phyloP scores from a whole-genome alignment of 2,797 vertebrate species.

The Columba guinea region DNA sequence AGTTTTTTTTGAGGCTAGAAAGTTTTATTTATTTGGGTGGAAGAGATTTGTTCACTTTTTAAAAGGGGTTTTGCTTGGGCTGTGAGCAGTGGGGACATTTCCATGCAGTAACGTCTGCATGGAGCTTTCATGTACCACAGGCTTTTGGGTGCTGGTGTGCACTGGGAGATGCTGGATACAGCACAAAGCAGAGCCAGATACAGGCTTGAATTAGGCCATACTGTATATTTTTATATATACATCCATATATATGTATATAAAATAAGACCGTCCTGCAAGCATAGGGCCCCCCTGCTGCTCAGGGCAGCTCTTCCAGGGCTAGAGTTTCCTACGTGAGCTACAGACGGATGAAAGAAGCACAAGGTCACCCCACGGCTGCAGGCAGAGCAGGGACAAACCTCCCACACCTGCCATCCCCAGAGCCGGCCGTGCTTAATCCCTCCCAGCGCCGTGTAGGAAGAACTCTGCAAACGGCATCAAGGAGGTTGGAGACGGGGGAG shows the following conservation, averaged over 20 bases:
- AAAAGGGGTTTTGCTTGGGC: background rate
- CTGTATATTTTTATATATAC: no score
- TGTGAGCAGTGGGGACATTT: background rate
- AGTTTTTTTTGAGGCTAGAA: background rate
- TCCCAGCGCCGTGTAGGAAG: background rate
- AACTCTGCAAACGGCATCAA: background rate
- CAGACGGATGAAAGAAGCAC: background rate
- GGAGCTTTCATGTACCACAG: accelerated
- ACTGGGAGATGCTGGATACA: accelerated
- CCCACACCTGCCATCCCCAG: background rate
- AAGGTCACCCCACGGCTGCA: background rate
- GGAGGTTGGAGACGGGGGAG: background rate
- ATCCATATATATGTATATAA: accelerated
- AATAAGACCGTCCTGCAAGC: background rate
- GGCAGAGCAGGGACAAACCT: background rate
- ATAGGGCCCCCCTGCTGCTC: background rate
- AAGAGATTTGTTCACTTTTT: background rate
- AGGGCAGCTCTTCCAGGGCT: background rate
- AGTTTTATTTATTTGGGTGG: background rate
- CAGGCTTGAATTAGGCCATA: background rate
- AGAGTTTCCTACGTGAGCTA: background rate
- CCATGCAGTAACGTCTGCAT: accelerated
- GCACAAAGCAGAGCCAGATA: background rate
- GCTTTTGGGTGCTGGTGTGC: accelerated
- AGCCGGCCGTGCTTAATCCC: background rate